Evolutionary conservation across 2,888 invertebrate species (phyloP).

Genomic region (Vandiemenella viatica): DNA sequence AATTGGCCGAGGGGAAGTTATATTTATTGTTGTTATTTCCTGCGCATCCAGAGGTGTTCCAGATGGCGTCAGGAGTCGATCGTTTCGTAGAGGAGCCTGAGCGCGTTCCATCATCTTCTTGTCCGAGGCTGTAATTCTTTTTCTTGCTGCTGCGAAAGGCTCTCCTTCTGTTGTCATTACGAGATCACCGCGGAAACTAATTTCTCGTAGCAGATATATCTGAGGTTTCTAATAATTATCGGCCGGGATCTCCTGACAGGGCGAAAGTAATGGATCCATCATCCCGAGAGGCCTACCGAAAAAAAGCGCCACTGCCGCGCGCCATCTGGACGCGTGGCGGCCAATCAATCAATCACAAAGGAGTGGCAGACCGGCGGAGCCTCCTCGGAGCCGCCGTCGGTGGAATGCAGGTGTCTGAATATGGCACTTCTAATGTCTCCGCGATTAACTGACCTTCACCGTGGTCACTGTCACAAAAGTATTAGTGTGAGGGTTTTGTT

Average conservation of each 20-base stretch:
- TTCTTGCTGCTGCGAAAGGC: not conserved
- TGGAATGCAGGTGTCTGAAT: too few species aligned
- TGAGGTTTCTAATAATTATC: constrained; percentile 14
- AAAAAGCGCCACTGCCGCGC: constrained; percentile 1
- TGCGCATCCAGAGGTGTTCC: too few species aligned
- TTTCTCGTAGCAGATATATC: constrained; percentile 9
- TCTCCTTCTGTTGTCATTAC: constrained; percentile 7
- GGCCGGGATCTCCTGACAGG: constrained; percentile 24
- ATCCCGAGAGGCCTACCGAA: constrained; percentile 28
- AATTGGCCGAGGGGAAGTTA: too few species aligned
- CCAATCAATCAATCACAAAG: not conserved
- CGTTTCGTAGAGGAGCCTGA: too few species aligned
- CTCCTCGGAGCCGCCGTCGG: too few species aligned
- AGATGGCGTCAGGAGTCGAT: too few species aligned
- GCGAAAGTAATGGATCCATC: constrained; percentile 35
- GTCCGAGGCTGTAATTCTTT: not conserved
- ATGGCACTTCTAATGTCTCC: too few species aligned
- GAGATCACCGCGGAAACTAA: constrained; percentile 11
- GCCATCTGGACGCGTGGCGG: not conserved
- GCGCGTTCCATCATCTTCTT: constrained; percentile 12
- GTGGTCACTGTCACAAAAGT: too few species aligned
- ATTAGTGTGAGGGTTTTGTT: too few species aligned
- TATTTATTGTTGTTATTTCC: too few species aligned
- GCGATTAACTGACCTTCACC: too few species aligned
- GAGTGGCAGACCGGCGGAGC: too few species aligned